These are phyloP conservation scores for Pygmarrhopalites habei DNA, from an alignment of 1,140 invertebrate species.

Conservation along the genomic window DNA sequence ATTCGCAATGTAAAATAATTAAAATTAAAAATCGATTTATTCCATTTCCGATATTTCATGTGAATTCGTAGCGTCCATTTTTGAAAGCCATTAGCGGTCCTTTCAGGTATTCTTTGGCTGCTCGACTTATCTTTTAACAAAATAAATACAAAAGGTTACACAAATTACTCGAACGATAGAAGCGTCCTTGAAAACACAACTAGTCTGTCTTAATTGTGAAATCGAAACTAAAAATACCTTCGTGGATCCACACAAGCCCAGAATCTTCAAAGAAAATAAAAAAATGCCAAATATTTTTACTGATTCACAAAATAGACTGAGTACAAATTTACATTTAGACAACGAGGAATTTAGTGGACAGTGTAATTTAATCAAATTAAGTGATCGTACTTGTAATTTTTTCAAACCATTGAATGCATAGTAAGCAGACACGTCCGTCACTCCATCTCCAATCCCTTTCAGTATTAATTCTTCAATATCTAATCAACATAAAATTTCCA, in stretches of 20 bases:
- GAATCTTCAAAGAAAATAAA: too few relatives aligned
- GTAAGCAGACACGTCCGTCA: slow-evolving; percentile 21
- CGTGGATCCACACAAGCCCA: not conserved
- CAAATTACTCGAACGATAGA: not conserved
- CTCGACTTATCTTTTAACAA: not conserved
- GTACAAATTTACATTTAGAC: too few relatives aligned
- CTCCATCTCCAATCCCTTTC: slow-evolving; percentile 18
- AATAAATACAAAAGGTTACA: not conserved
- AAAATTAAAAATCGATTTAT: too few relatives aligned
- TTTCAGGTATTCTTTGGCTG: not conserved
- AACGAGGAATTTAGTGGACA: too few relatives aligned
- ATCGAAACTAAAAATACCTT: not conserved
- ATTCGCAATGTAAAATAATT: too few relatives aligned
- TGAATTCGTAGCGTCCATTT: not conserved
- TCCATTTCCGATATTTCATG: not conserved
- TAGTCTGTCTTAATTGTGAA: not conserved
- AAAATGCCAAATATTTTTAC: too few relatives aligned
- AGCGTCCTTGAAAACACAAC: not conserved
- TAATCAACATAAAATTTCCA: slow-evolving; percentile 8
- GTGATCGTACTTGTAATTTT: too few relatives aligned
- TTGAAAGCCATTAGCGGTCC: not conserved
- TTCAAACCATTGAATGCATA: slow-evolving; percentile 21
- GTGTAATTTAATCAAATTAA: too few relatives aligned
- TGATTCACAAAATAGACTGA: too few relatives aligned
- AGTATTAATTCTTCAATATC: slow-evolving; percentile 24